Percentiles rank a stretch among this genome's conserved stretches.
Evolutionary conservation across 53 echinoderm and acorn worm species (phyloP).

Genomic region (Holothuria leucospilota): DNA sequence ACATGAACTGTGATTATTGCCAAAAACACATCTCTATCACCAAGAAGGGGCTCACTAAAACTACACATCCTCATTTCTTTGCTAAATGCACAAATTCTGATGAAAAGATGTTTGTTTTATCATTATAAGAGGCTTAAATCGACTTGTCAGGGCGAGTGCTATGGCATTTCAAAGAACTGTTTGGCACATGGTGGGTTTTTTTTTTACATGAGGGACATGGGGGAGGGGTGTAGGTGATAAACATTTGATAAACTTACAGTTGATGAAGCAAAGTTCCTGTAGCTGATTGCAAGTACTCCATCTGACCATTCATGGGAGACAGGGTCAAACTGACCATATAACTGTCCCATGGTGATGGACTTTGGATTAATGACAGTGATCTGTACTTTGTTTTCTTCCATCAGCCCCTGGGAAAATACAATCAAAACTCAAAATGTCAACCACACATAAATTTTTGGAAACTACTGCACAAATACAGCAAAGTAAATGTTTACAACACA

Average conservation of each 20-base stretch:
- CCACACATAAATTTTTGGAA: neutral
- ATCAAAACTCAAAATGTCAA: neutral
- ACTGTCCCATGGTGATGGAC: constrained; percentile 99
- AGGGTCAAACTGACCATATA: constrained; percentile 99
- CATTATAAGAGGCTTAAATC: no score
- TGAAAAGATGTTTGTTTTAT: no score
- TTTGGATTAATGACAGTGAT: constrained; percentile 99
- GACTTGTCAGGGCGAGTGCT: no score
- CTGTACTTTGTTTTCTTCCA: constrained; percentile 99
- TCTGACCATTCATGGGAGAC: constrained; percentile 99
- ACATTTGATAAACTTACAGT: constrained; percentile 69
- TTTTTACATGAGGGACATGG: no score
- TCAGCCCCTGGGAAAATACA: constrained; percentile 74
- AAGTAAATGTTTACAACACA: neutral
- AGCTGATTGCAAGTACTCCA: constrained; percentile 97
- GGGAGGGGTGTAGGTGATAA: no score
- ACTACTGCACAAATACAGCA: neutral
- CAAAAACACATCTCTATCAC: no score
- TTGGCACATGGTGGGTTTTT: no score
- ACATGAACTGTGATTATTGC: no score
- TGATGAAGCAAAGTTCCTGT: constrained; percentile 97
- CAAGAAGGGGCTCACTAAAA: no score
- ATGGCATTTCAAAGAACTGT: no score
- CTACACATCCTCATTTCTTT: no score
- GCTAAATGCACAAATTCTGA: no score